Evolutionary conservation across 2,888 invertebrate genomes (phyloP).

Genomic region (Pseudococcus viburni): DNA sequence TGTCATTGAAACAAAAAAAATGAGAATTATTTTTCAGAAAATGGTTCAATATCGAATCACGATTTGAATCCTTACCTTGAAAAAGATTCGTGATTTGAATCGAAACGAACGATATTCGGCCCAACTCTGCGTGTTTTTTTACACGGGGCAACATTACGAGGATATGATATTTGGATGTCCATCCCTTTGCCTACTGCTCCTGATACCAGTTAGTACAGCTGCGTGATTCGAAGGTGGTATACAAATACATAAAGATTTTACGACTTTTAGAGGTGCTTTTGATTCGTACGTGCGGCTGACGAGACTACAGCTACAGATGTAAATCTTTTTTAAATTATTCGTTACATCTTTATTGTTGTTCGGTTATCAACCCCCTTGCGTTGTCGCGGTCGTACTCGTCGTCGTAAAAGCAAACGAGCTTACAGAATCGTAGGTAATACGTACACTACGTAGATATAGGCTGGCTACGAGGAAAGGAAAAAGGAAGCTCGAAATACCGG

Average conservation of each 20-base stretch:
- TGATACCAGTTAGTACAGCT: not conserved
- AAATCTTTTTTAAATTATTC: slow-evolving; percentile 38
- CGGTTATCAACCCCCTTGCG: slow-evolving; percentile 30
- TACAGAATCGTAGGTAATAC: not conserved
- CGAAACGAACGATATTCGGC: too few species aligned
- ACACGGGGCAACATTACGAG: too few species aligned
- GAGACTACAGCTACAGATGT: slow-evolving; percentile 13
- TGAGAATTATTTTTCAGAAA: too few species aligned
- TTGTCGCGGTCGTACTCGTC: not conserved
- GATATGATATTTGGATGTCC: too few species aligned
- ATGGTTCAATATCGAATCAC: too few species aligned
- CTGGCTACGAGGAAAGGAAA: not conserved
- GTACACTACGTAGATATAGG: too few species aligned
- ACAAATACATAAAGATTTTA: not conserved
- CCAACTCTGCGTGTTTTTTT: too few species aligned
- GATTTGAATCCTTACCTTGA: too few species aligned
- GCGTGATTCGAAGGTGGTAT: not conserved
- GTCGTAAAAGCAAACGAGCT: slow-evolving; percentile 8
- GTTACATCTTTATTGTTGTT: slow-evolving; percentile 27
- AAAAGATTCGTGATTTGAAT: too few species aligned
- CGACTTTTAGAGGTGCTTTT: slow-evolving; percentile 25
- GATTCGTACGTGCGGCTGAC: slow-evolving; percentile 10
- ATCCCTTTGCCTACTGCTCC: too few species aligned
- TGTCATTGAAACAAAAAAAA: too few species aligned
- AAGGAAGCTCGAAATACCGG: slow-evolving; percentile 6